A percentile compares a stretch with the other conserved stretches of the same genome.
Evolutionary conservation across 2,113 vertebrate genomes (phyloP).

Genomic region (Patagioenas fasciata): DNA sequence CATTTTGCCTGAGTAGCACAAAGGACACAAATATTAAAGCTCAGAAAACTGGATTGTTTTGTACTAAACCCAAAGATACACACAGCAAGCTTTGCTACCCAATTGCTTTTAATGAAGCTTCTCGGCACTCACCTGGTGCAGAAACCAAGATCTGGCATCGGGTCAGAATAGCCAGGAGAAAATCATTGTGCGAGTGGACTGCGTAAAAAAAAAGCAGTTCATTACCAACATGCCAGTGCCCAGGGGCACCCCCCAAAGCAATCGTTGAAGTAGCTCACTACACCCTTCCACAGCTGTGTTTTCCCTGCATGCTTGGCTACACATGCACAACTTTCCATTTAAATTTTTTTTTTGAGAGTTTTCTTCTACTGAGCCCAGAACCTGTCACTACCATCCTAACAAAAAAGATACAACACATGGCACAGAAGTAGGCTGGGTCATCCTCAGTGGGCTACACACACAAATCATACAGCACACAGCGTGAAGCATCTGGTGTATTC

Average conservation of each 20-base stretch:
- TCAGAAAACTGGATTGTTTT: rapidly evolving
- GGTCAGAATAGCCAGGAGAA: constrained; percentile 95
- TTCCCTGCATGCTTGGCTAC: neutral
- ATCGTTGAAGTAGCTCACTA: neutral
- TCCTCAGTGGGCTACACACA: neutral
- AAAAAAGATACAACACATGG: too few species aligned
- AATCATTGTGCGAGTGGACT: constrained; percentile 98
- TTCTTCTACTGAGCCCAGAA: neutral
- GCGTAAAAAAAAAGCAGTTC: neutral
- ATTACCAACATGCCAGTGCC: neutral
- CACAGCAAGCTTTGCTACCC: rapidly evolving
- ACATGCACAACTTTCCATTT: neutral
- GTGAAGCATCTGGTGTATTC: rapidly evolving
- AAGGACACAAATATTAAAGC: rapidly evolving
- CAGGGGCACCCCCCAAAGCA: neutral
- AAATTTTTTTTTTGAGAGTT: neutral
- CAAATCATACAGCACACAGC: rapidly evolving
- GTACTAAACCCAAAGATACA: neutral
- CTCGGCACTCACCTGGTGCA: constrained; percentile 83
- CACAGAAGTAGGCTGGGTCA: neutral
- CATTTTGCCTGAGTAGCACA: neutral
- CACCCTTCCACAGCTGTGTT: neutral
- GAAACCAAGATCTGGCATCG: constrained; percentile 97
- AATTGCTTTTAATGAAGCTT: neutral
- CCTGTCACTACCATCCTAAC: neutral